A percentile compares a stretch with the other conserved stretches of the same genome.
Evolutionary conservation across 1,140 invertebrate genomes (phyloP).

Genomic region (Cotesia typhae): DNA sequence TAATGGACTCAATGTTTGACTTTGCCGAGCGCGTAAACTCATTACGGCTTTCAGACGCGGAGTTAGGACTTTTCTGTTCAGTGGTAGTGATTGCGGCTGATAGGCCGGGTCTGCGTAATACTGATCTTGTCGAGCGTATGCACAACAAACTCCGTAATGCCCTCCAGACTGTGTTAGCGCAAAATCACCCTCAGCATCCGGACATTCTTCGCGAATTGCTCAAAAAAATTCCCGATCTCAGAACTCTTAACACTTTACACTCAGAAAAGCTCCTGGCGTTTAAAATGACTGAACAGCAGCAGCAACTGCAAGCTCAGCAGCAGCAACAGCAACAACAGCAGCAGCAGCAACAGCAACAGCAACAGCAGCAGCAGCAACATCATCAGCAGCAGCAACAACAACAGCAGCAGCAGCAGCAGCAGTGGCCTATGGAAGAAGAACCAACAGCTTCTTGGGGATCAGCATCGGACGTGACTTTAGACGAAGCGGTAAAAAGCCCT

Average conservation of each 20-base stretch:
- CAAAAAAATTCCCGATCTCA: slow-evolving; percentile 93
- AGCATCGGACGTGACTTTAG: slow-evolving; percentile 73
- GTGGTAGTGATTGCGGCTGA: slow-evolving; percentile 94
- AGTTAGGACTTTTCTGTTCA: slow-evolving; percentile 94
- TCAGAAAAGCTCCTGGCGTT: slow-evolving; percentile 95
- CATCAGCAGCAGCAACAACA: slow-evolving; percentile 65
- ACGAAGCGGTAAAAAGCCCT: slow-evolving; percentile 83
- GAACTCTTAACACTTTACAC: slow-evolving; percentile 94
- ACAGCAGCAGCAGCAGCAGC: slow-evolving; percentile 68
- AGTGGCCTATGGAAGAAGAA: slow-evolving; percentile 64
- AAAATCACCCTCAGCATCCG: slow-evolving; percentile 83
- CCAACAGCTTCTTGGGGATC: slow-evolving; percentile 72
- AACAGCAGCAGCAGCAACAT: slow-evolving; percentile 41
- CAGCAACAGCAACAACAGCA: slow-evolving; percentile 68
- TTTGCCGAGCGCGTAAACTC: slow-evolving; percentile 94
- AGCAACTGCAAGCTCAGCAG: slow-evolving; percentile 74
- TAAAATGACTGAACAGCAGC: slow-evolving; percentile 88
- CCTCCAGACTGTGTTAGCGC: slow-evolving; percentile 85
- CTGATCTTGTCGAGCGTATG: slow-evolving; percentile 91
- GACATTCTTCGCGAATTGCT: slow-evolving; percentile 86
- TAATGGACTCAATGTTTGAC: slow-evolving; percentile 97
- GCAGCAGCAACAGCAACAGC: slow-evolving; percentile 36
- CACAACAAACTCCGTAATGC: slow-evolving; percentile 87
- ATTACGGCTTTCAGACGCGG: slow-evolving; percentile 88
- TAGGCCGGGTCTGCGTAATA: slow-evolving; percentile 89